Evolutionary conservation across 2,888 invertebrate genomes (phyloP).

Genomic region (Polymixis flavicincta): DNA sequence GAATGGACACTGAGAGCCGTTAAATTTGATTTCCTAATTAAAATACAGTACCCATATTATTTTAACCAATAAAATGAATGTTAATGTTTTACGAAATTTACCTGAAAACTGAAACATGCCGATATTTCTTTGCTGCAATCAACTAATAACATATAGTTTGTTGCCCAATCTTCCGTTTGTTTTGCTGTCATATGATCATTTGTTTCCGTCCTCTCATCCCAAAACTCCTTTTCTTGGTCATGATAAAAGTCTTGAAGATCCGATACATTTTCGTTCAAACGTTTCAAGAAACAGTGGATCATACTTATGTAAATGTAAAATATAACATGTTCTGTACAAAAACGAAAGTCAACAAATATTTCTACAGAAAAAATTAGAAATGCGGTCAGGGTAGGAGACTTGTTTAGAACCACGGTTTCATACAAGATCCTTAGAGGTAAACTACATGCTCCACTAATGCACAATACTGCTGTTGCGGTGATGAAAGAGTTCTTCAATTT

Average conservation of each 20-base stretch:
- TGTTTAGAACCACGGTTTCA: accelerated
- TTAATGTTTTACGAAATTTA: background rate
- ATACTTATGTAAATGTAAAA: conserved; percentile 21
- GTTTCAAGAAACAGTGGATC: background rate
- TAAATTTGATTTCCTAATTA: background rate
- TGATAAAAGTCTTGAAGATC: background rate
- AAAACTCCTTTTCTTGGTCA: background rate
- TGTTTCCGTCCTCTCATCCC: background rate
- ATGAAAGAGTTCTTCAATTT: conserved; percentile 8
- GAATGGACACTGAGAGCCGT: background rate
- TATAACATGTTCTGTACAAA: conserved; percentile 20
- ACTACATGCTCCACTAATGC: background rate
- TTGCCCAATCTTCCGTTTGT: conserved; percentile 23
- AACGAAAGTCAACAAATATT: conserved; percentile 12
- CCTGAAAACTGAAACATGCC: conserved; percentile 37
- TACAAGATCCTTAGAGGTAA: background rate
- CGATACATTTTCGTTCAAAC: conserved; percentile 18
- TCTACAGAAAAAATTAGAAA: background rate
- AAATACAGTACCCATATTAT: background rate
- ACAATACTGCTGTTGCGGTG: background rate
- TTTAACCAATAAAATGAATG: background rate
- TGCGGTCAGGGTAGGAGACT: accelerated
- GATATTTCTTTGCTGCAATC: conserved; percentile 26
- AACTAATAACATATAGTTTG: conserved; percentile 32
- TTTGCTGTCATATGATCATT: background rate